These are phyloP conservation scores for Malthinus flaveolus DNA, from an alignment of 2,888 invertebrate species.

Conservation along the genomic window DNA sequence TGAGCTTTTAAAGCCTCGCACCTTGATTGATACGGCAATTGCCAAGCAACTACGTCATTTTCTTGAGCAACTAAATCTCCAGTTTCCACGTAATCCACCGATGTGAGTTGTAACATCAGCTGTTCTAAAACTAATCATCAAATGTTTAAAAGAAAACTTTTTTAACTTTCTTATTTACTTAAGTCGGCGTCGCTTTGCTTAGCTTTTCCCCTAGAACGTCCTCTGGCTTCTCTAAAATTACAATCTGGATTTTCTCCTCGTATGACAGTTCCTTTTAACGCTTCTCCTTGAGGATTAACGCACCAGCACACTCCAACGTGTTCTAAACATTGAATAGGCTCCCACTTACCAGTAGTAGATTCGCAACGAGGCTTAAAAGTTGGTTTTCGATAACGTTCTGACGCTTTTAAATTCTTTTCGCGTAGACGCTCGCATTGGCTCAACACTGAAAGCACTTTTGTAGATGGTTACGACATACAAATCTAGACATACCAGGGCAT, in stretches of 20 bases:
- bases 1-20: constrained; percentile 58
- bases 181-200: constrained; percentile 56
- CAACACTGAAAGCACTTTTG: constrained; percentile 57
- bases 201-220: constrained; percentile 50
- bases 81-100: constrained; percentile 58
- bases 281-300: constrained; percentile 79
- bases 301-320: constrained; percentile 85
- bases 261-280: constrained; percentile 77
- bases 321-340: constrained; percentile 79
- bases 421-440: constrained; percentile 80
- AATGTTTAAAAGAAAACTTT: not conserved
- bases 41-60: constrained; percentile 35
- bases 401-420: constrained; percentile 75
- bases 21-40: constrained; percentile 46
- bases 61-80: constrained; percentile 40
- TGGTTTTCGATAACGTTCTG: constrained; percentile 71
- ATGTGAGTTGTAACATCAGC: constrained; percentile 67
- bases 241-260: constrained; percentile 77
- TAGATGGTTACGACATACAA: not conserved
- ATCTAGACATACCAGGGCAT: constrained; percentile 70
- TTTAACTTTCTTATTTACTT: constrained; percentile 50
- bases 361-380: constrained; percentile 81
- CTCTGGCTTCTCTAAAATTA: constrained; percentile 78
- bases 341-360: constrained; percentile 73
- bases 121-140: constrained; percentile 65